Base-by-base conservation (phyloP, 2,113 vertebrate genomes). In the Triplophysa tibetana region DNA sequence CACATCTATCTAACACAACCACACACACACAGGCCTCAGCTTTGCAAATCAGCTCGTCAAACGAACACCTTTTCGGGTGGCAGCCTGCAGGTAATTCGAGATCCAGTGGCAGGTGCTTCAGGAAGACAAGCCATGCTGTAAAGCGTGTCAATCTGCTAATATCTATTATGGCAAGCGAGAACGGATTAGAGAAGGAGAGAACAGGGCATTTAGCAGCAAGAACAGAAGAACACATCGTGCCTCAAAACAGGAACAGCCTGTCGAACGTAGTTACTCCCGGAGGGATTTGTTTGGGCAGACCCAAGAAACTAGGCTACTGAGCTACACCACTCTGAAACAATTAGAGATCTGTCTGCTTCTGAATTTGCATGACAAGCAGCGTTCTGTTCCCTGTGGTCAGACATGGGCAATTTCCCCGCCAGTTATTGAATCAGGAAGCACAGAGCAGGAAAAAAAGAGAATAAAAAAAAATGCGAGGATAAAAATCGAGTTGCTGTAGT, bases 361-460 rank as follows among this genome's bases (percentile, higher is more conserved):
- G 65, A 69, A 83, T 85, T 83, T 83, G 79, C 84, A 85, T 83
- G 80, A 81, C 82, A 81, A 83, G 77, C 68, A 54, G 54, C 38
- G 16, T 67, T 73, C 78, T 74, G 73, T 77, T 83, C 75, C 64
- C 48, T 38, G 38, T 48, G 56, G 73, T 65, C 65, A 48, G 69
- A 70, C 56, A 41, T 62, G 56, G 60, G 24, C 70, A 78, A 50
- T 81, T 81, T 68, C 61, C 75, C 76, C 8, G 29, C 41, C 62
- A 82, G 60, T 77, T 61, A 81, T 77, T 81, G 43, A 77, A 77
- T 77, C 52, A 62, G 70, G 75, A 79, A 77, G 54, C 50, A 62
- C 60, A 13, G 72, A 77, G 38, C 41, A 67, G 68, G 48, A 33
- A 70, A 21, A 80, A 66, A 12, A 41, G 7, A n/a, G 10, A 61